phyloP scores from a whole-genome alignment of 1,140 invertebrate species.

The Brachionus paranguensis region DNA sequence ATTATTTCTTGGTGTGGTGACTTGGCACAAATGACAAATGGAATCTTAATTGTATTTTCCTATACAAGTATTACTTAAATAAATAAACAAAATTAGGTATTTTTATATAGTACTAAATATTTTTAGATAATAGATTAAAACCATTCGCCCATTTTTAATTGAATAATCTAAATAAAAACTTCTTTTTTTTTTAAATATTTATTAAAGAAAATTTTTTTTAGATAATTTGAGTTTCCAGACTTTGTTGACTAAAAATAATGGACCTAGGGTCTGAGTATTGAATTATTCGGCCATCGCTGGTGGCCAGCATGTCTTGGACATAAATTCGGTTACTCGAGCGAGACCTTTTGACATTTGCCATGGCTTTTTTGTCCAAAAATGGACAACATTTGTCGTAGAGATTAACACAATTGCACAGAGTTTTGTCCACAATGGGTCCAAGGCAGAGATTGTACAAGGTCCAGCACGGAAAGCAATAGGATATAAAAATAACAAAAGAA shows the following conservation, averaged over 20 bases:
- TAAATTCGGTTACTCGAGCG: not conserved
- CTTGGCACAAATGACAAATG: not conserved
- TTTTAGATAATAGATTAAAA: not conserved
- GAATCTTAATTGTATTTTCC: not conserved
- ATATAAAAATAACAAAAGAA: not conserved
- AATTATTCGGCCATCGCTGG: not conserved
- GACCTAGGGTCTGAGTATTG: not conserved
- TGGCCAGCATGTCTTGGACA: not conserved
- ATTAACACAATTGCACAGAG: not conserved
- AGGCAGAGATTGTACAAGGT: not conserved
- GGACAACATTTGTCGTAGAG: not conserved
- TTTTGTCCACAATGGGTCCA: not conserved
- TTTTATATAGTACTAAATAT: not conserved
- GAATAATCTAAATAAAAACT: not conserved
- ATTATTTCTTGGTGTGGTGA: not conserved
- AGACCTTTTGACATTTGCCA: not conserved
- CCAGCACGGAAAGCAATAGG: constrained; percentile 10
- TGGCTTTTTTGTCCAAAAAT: not conserved
- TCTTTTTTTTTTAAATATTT: not conserved
- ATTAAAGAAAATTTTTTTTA: not conserved
- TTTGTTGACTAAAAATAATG: not conserved
- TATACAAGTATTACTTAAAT: not conserved
- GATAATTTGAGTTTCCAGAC: not conserved
- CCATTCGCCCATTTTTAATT: not conserved
- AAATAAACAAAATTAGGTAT: not conserved